Percentiles rank a stretch among this genome's conserved stretches.
phyloP scores from a whole-genome alignment of 2,113 vertebrate genomes.

The Gymnogyps californianus region DNA sequence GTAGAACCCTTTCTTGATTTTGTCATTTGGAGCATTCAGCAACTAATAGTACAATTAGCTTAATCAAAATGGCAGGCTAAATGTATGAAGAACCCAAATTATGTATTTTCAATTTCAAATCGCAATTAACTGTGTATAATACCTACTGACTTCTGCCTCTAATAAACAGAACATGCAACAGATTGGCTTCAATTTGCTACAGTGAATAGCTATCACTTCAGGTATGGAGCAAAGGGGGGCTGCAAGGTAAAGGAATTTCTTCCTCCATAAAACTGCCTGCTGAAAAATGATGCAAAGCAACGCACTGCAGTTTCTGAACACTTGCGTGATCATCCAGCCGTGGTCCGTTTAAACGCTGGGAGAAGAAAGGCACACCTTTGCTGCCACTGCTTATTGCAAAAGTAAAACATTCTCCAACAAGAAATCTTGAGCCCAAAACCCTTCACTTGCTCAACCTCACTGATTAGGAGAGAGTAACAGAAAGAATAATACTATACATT shows the following conservation, averaged over 20 bases:
- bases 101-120: background rate
- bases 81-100: background rate
- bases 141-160: background rate
- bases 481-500: background rate
- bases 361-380: background rate
- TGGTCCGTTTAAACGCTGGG: background rate
- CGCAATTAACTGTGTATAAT: background rate
- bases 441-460: background rate
- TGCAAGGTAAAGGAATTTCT: background rate
- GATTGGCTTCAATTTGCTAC: background rate
- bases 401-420: background rate
- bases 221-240: background rate
- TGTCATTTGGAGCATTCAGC: background rate
- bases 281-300: background rate
- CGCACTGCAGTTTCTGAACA: background rate
- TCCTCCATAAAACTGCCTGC: background rate
- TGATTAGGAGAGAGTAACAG: background rate
- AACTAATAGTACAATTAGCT: background rate
- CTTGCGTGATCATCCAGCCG: fast-evolving
- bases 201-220: background rate
- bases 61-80: background rate
- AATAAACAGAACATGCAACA: background rate
- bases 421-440: background rate
- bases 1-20: background rate
- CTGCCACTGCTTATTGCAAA: background rate